Base-by-base conservation (phyloP, 2,888 invertebrate genomes). In the Cantharis flavilabris region DNA sequence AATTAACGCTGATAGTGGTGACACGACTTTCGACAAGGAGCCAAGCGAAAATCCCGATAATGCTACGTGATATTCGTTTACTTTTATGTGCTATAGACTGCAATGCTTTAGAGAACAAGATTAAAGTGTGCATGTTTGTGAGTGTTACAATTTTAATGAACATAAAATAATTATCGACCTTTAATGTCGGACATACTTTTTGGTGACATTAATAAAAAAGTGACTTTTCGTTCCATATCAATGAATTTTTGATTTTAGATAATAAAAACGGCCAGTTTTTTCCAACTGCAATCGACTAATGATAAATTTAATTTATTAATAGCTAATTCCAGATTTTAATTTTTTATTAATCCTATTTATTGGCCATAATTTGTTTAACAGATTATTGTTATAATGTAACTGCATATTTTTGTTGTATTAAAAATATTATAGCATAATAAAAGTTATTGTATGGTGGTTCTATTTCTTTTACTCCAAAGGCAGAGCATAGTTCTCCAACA, bases 31-130 rank as follows among this genome's bases (percentile, higher is more conserved):
- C 74, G 87, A 88, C 76, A 86, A 83, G 76, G 87, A 87, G 70
- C 86, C 88, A 70, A 87, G 86, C 76, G 87, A 87, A 77, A 84
- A 82, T 80, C 86, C 86, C 11, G 86, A 85, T 73, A 84, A 86
- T 80, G 83, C 83, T 74, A 87, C 87, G 86, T 87, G 87, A 87
- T 86, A 85, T 79, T 78, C 77, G 76, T 81, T 79, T 64, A 78
- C 77, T 79, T 80, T 81, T 80, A 80, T 83, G 79, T 85, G 80
- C 69, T 81, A 82, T 78, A 82, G 83, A 73, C 77, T 82, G 77
- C 81, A 82, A 82, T 85, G 84, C 83, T 83, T 83, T 77, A 80
- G 78, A 77, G 81, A 81, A 74, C 81, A 80, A 77, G 70, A 79
- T 69, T 76, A 73, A 73, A 26, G 67, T 49, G 67, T 75, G 69